Evolutionary conservation across 2,113 vertebrate genomes (phyloP).

Genomic region (Leiothrix lutea): DNA sequence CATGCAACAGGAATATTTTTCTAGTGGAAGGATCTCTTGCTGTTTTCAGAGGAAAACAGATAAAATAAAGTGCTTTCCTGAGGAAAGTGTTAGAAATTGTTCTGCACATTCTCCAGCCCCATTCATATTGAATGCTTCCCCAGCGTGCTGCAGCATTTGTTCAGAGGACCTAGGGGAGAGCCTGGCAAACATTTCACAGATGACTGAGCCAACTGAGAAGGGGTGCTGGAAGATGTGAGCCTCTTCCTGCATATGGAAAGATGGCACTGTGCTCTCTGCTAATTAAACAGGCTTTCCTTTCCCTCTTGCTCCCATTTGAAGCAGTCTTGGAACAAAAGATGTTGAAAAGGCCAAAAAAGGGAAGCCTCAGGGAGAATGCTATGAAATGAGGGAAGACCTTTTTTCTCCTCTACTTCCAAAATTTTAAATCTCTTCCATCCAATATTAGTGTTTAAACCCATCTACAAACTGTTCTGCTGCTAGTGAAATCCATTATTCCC

Average conservation of each 20-base stretch:
- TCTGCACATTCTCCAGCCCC: neutral
- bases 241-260: neutral
- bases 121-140: neutral
- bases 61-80: neutral
- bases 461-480: neutral
- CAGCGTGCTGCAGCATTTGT: neutral
- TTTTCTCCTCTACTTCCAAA: neutral
- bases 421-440: neutral
- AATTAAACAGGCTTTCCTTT: slow-evolving; percentile 1
- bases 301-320: neutral
- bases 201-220: neutral
- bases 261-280: neutral
- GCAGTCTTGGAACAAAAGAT: neutral
- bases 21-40: neutral
- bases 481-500: neutral
- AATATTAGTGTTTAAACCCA: neutral
- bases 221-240: neutral
- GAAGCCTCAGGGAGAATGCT: neutral
- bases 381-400: neutral
- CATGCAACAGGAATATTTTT: neutral
- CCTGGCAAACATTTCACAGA: neutral
- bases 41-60: slow-evolving; percentile 11
- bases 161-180: neutral
- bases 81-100: neutral
- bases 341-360: neutral